Base-by-base conservation (phyloP, 2,888 invertebrate species). In the Eutolmus rufibarbis region DNA sequence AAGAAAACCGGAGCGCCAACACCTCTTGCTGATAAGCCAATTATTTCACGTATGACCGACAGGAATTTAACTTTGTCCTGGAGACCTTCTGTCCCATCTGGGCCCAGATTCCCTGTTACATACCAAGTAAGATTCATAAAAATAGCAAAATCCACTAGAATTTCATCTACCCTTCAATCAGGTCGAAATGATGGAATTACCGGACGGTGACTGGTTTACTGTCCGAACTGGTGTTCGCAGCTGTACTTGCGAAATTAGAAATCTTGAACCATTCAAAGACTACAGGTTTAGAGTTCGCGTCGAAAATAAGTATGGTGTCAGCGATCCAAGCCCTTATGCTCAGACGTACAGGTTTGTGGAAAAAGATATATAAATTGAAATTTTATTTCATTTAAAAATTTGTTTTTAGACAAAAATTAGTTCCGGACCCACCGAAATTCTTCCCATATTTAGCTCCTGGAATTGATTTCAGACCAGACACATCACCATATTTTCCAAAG, bases 231-330 rank as follows among this genome's bases (percentile, higher is more conserved):
- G 97, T 3, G 95, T 98, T 16, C 95, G 98, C 88, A 97, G 97
- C 89, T 97, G 97, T 91, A 96, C 95, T 51, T 98, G 97, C 92
- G 98, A 98, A 91, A 96, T 98, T 88, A 94, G 96, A 89, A 97
- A 97, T 92, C 93, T 99, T 89, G 96, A 97, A 91, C 98, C 99
- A 1, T 97, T 97, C 94, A 95, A 97, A 89, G 98, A 99, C 93
- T 99, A 99, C 93, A 96, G 97, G 92, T 98, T 99, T 94, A 95
- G 99, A 88, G 95, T 99, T 57, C 95, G 98, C 56, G 99, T 99
- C 2, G 98, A 99, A 92, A 99, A 99, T 93, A 97, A 97, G 92
- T 98, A 97, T 92, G 99, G 99, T 74, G 95, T 98, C 89, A 98
- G 98, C 92, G 99, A 99, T 91, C 99, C 99, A 0, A 98, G 98